Conservation (phyloP, 2,113 vertebrate species). For the Ptilonorhynchus violaceus region DNA sequence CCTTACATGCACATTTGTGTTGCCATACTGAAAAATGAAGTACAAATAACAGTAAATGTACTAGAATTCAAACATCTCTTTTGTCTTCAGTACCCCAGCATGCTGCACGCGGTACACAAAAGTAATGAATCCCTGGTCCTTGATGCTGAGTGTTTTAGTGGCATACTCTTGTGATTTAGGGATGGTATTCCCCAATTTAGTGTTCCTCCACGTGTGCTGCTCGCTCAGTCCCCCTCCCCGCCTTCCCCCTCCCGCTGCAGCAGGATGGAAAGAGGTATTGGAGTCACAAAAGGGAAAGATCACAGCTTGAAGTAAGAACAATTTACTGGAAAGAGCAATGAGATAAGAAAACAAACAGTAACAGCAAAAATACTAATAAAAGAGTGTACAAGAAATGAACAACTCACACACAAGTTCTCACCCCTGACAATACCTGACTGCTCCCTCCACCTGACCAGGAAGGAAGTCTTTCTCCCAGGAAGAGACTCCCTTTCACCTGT, state of each 20-base stretch:
- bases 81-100: background rate
- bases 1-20: background rate
- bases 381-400: background rate
- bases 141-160: background rate
- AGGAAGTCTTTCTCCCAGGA: background rate
- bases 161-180: background rate
- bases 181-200: background rate
- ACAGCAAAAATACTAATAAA: background rate
- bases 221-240: fast-evolving
- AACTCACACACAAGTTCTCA: fast-evolving
- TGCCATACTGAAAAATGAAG: background rate
- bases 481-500: background rate
- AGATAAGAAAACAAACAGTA: background rate
- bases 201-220: background rate
- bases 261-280: background rate
- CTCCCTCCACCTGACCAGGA: background rate
- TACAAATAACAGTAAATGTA: background rate
- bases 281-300: background rate
- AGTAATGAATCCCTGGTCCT: background rate
- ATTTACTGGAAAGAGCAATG: background rate
- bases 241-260: background rate
- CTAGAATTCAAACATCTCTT: background rate
- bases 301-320: background rate
- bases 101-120: background rate
- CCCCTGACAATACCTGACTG: background rate